phyloP scores from a whole-genome alignment of 2,888 invertebrate genomes.

The Polydrusus pterygomalis region DNA sequence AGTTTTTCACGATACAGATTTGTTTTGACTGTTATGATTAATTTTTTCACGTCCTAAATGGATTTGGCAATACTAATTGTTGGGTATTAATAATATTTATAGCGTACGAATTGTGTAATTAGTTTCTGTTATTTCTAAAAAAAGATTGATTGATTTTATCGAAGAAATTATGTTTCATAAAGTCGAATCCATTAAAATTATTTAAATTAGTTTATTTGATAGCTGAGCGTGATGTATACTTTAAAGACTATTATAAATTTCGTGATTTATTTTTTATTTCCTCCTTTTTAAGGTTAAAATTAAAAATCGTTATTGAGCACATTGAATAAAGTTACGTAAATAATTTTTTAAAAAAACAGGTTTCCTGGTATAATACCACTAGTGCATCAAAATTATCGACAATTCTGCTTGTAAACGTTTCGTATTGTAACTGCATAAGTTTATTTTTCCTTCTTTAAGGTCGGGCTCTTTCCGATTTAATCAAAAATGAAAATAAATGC shows the following conservation, averaged over 20 bases:
- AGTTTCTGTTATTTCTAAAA: background rate
- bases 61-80: conserved; percentile 20
- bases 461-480: too few species aligned
- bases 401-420: too few species aligned
- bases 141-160: conserved; percentile 14
- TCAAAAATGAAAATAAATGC: too few species aligned
- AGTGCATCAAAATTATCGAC: too few species aligned
- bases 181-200: conserved; percentile 13
- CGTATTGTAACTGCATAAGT: too few species aligned
- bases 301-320: background rate
- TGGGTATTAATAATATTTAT: conserved; percentile 15
- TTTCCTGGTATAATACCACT: too few species aligned
- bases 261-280: conserved; percentile 11
- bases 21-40: conserved; percentile 26
- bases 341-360: too few species aligned
- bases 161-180: conserved; percentile 15
- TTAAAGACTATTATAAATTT: background rate
- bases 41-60: conserved; percentile 13
- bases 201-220: conserved; percentile 7
- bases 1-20: conserved; percentile 21
- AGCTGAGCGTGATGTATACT: conserved; percentile 3
- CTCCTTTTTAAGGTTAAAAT: background rate
- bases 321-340: background rate
- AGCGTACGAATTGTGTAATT: conserved; percentile 15
- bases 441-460: too few species aligned